A percentile compares a stretch with the other conserved stretches of the same genome.
Conservation (phyloP, 1,140 invertebrate genomes). For the Brachionus sp. region DNA sequence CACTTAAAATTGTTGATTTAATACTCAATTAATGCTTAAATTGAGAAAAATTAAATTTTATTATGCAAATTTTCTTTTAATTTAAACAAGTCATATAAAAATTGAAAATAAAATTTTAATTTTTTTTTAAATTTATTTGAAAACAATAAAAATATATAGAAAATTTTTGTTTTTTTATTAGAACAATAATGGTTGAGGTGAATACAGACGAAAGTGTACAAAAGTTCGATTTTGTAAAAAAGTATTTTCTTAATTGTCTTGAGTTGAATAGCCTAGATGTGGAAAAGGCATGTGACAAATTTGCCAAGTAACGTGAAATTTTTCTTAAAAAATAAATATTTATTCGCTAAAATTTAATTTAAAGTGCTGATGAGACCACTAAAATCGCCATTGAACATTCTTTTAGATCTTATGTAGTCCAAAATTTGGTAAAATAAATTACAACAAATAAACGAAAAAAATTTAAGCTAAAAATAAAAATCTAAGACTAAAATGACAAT, state of each 20-base stretch:
- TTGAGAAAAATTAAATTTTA: neutral
- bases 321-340: too few species aligned
- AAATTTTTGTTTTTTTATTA: neutral
- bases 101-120: too few species aligned
- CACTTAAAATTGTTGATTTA: neutral
- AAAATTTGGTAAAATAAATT: neutral
- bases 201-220: neutral
- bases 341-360: too few species aligned
- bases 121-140: neutral
- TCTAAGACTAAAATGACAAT: neutral
- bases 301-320: neutral
- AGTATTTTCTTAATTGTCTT: neutral
- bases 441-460: neutral
- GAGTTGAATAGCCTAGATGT: neutral
- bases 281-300: neutral
- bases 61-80: neutral
- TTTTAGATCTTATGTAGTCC: slow-evolving; percentile 2
- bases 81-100: neutral
- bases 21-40: neutral
- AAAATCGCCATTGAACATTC: slow-evolving; percentile 43
- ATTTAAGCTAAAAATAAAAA: neutral
- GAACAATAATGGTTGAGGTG: neutral
- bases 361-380: neutral
- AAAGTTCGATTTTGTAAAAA: slow-evolving; percentile 12
- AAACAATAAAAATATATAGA: neutral